Conservation (phyloP, 2,113 vertebrate genomes). For the Patagioenas fasciata region DNA sequence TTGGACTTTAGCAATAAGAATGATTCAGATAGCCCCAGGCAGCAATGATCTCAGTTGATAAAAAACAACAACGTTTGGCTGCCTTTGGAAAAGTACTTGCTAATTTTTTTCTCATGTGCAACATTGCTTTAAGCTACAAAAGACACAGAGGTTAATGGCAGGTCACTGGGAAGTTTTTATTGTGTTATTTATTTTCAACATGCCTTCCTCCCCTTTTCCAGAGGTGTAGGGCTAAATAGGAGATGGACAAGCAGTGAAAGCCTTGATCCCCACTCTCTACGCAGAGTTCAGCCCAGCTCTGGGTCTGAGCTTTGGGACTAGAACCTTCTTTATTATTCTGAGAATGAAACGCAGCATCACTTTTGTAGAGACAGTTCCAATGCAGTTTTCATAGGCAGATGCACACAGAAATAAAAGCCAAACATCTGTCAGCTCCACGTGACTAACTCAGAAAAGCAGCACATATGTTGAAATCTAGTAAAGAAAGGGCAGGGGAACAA, state of each 20-base stretch:
- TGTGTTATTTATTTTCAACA: background rate
- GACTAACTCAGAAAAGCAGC: background rate
- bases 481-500: background rate
- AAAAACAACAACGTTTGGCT: background rate
- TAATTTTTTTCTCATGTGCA: background rate
- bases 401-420: background rate
- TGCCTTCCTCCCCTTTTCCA: background rate
- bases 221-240: background rate
- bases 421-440: fast-evolving
- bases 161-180: background rate
- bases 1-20: background rate
- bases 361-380: background rate
- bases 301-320: background rate
- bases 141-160: background rate
- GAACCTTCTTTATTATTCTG: fast-evolving
- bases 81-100: conserved; percentile 5
- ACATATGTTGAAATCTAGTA: background rate
- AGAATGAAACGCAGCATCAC: fast-evolving
- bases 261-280: background rate
- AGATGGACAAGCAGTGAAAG: background rate
- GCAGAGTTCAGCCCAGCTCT: background rate
- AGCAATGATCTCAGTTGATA: background rate
- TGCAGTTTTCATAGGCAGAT: background rate
- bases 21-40: conserved; percentile 45
- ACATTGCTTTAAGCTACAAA: background rate